Evolutionary conservation across 1,140 invertebrate species (phyloP).

Genomic region (Hylaeus volcanicus): DNA sequence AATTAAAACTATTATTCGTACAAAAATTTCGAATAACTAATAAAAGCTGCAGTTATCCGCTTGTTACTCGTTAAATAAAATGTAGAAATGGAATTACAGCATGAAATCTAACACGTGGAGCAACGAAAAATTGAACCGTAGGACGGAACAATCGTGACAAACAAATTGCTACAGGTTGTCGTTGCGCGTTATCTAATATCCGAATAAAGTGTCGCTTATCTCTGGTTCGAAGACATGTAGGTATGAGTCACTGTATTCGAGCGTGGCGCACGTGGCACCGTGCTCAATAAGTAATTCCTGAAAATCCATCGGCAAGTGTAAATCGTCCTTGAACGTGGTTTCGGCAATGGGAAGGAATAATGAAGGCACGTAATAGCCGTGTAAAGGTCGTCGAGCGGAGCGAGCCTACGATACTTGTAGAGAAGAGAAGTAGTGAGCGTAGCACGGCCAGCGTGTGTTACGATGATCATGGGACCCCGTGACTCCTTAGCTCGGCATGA

Average conservation of each 20-base stretch:
- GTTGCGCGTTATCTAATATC: too few species aligned
- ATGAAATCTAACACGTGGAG: too few species aligned
- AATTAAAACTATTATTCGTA: too few species aligned
- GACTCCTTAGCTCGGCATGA: slow-evolving; percentile 63
- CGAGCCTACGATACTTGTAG: slow-evolving; percentile 36
- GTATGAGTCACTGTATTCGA: background rate
- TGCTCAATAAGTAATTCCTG: slow-evolving; percentile 1
- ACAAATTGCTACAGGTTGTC: too few species aligned
- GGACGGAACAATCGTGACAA: too few species aligned
- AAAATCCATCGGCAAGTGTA: slow-evolving; percentile 16
- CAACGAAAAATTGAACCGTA: too few species aligned
- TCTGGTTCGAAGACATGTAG: too few species aligned
- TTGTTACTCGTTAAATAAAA: too few species aligned
- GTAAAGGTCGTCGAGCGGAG: slow-evolving; percentile 41
- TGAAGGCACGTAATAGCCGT: slow-evolving; percentile 54
- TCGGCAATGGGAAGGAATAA: slow-evolving; percentile 31
- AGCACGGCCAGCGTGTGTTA: slow-evolving; percentile 25
- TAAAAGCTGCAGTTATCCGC: too few species aligned
- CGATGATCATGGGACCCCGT: slow-evolving; percentile 51
- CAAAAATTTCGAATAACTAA: too few species aligned
- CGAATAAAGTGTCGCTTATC: too few species aligned
- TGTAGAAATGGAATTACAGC: too few species aligned
- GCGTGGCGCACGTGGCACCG: background rate
- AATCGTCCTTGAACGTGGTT: slow-evolving; percentile 9
- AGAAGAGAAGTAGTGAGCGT: slow-evolving; percentile 18